These are phyloP conservation scores for Drosophila anceps DNA, from an alignment of 2,888 invertebrate species.

Conservation along the genomic window DNA sequence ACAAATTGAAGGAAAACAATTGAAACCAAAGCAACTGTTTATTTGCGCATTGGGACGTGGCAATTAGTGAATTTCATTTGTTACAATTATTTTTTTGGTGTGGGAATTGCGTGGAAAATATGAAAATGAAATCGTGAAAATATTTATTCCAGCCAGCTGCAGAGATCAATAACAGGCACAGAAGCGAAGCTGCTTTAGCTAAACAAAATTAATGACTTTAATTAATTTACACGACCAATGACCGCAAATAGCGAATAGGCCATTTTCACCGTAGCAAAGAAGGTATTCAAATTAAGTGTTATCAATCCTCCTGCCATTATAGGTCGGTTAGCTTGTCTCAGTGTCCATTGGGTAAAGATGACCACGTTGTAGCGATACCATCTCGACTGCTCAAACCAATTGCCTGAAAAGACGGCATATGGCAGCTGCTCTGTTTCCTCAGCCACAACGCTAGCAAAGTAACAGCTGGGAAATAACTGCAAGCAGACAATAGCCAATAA, in stretches of 20 bases:
- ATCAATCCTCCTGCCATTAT: constrained; percentile 62
- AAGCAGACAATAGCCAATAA: constrained; percentile 46
- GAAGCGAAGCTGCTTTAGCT: constrained; percentile 10
- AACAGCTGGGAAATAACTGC: constrained; percentile 68
- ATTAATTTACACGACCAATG: constrained; percentile 53
- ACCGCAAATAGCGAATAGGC: constrained; percentile 71
- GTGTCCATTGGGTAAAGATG: constrained; percentile 50
- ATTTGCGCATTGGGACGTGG: constrained; percentile 66
- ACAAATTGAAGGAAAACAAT: constrained; percentile 33
- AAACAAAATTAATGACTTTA: constrained; percentile 41
- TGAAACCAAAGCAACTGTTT: constrained; percentile 55
- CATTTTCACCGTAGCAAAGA: constrained; percentile 65
- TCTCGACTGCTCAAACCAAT: constrained; percentile 55
- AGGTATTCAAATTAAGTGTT: constrained; percentile 58
- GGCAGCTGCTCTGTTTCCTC: constrained; percentile 43
- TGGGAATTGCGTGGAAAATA: constrained; percentile 23
- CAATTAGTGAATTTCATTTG: constrained; percentile 72
- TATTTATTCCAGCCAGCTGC: constrained; percentile 17
- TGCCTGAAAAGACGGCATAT: constrained; percentile 61
- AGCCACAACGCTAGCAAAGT: constrained; percentile 58
- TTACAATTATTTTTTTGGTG: constrained; percentile 20
- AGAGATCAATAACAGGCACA: constrained; percentile 44
- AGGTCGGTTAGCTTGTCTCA: constrained; percentile 14
- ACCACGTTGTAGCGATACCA: constrained; percentile 40
- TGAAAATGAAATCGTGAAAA: constrained; percentile 22